phyloP scores from a whole-genome alignment of 2,797 vertebrate species.

The Clarias fuscus region DNA sequence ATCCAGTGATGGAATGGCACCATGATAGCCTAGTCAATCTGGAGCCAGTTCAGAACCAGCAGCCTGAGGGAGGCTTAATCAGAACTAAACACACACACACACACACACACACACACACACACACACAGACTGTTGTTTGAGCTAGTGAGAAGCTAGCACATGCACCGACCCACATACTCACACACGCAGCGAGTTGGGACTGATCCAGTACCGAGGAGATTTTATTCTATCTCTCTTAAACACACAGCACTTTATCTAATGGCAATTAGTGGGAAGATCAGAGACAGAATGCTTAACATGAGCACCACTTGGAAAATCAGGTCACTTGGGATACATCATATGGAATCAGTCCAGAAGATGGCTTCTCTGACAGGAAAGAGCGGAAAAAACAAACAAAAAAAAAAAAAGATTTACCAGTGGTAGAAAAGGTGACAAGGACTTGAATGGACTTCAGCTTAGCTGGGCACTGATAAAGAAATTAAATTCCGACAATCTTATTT shows the following conservation, averaged over 20 bases:
- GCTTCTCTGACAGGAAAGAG: constrained; percentile 1
- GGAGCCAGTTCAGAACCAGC: constrained; percentile 31
- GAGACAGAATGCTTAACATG: constrained; percentile 51
- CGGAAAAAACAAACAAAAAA: not conserved
- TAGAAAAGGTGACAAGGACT: constrained; percentile 10
- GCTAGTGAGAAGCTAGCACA: not conserved
- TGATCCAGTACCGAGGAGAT: constrained; percentile 19
- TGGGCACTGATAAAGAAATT: constrained; percentile 7
- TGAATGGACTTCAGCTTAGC: constrained; percentile 24
- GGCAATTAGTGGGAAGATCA: constrained; percentile 55
- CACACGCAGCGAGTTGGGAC: not conserved
- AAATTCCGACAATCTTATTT: constrained; percentile 19
- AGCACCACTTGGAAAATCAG: constrained; percentile 52
- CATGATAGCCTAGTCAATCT: constrained; percentile 35
- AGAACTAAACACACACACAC: constrained; percentile 16
- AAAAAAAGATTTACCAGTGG: constrained; percentile 6
- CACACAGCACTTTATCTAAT: constrained; percentile 55
- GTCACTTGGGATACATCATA: constrained; percentile 55
- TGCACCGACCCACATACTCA: constrained; percentile 1
- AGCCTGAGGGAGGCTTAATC: constrained; percentile 39
- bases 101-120: not conserved
- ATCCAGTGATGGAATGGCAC: constrained; percentile 35
- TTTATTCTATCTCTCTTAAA: constrained; percentile 34
- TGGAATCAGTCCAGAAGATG: constrained; percentile 40
- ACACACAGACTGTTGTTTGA: not conserved